phyloP scores from a whole-genome alignment of 2,113 vertebrate species.

The Neotoma lepida region DNA sequence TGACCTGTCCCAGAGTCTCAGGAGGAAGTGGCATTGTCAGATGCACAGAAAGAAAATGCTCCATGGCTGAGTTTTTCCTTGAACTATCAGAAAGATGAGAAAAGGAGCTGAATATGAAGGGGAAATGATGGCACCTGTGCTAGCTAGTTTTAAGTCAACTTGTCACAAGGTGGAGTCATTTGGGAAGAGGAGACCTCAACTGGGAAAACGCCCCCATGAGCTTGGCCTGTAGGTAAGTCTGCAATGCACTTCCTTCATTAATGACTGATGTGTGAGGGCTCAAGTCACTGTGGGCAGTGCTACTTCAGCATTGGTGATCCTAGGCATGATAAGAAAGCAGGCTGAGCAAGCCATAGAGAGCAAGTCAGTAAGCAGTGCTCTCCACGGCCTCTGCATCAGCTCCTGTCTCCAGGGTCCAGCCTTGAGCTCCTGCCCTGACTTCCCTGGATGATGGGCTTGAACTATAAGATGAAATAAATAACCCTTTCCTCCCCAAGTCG shows the following conservation, averaged over 20 bases:
- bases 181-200: not conserved
- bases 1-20: not conserved
- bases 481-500: too few species aligned
- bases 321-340: not conserved
- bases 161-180: not conserved
- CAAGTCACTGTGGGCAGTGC: not conserved
- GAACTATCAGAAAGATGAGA: not conserved
- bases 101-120: not conserved
- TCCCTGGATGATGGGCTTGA: not conserved
- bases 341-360: not conserved
- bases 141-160: not conserved
- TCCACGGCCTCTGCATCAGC: not conserved
- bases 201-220: not conserved
- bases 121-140: not conserved
- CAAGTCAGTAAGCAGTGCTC: not conserved
- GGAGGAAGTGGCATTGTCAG: rapidly evolving
- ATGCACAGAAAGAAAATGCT: not conserved
- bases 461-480: not conserved
- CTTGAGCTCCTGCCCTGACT: not conserved
- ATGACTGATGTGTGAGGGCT: not conserved
- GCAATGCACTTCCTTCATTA: too few species aligned
- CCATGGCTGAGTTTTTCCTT: not conserved
- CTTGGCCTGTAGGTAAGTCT: not conserved
- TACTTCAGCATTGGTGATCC: too few species aligned
- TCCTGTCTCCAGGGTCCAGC: not conserved